Evolutionary conservation across 2,113 vertebrate species (phyloP).

Genomic region (Eurypyga helias): DNA sequence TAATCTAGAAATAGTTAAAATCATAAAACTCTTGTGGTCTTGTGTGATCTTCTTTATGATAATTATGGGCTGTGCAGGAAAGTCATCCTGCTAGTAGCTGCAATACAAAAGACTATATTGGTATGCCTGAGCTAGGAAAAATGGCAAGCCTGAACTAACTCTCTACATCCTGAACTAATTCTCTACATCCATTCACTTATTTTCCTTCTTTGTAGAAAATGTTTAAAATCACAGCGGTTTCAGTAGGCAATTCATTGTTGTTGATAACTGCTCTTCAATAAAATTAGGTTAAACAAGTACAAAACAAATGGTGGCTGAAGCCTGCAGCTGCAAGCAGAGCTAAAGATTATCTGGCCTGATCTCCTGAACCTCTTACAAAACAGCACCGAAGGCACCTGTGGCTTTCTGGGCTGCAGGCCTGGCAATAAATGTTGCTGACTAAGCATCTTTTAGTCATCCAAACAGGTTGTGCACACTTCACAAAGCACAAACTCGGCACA

Average conservation of each 20-base stretch:
- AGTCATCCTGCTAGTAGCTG: not conserved
- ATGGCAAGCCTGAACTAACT: not conserved
- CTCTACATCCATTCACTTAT: not conserved
- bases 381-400: not conserved
- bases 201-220: not conserved
- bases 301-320: not conserved
- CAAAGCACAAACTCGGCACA: not conserved
- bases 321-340: not conserved
- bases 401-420: not conserved
- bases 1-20: not conserved
- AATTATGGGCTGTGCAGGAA: not conserved
- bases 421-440: not conserved
- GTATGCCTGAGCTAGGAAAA: not conserved
- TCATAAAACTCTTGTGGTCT: not conserved
- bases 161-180: not conserved
- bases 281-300: not conserved
- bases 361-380: not conserved
- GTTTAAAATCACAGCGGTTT: not conserved
- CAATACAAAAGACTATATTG: not conserved
- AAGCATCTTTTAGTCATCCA: not conserved
- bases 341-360: not conserved
- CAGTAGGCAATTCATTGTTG: not conserved
- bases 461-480: not conserved
- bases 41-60: not conserved
- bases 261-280: not conserved